Conservation (phyloP, 64 coral and sea anemone species). For the Orbicella faveolata region DNA sequence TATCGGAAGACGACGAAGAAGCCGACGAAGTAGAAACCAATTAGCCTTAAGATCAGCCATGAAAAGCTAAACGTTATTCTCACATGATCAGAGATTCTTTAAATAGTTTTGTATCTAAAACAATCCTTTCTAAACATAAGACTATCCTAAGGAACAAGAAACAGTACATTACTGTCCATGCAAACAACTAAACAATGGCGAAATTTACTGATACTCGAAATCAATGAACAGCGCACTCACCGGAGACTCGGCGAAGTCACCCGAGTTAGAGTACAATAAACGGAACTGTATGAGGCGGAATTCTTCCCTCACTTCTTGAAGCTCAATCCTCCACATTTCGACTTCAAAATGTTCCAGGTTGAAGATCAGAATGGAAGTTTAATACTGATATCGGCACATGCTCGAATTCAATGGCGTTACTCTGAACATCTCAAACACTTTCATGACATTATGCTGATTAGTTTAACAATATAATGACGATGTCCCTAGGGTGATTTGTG, state of each 20-base stretch:
- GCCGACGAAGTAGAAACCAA: too few relatives aligned
- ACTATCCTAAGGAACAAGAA: not conserved
- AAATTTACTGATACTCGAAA: constrained; percentile 8
- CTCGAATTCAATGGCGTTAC: constrained; percentile 1
- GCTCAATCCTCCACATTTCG: constrained; percentile 21
- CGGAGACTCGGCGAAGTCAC: constrained; percentile 39
- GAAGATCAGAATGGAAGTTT: not conserved
- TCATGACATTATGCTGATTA: not conserved
- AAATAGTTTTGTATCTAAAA: not conserved
- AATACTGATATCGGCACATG: not conserved
- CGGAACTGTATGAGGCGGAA: constrained; percentile 16
- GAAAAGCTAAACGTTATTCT: not conserved
- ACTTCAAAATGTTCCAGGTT: not conserved
- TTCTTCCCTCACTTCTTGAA: constrained; percentile 11
- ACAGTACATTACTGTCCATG: not conserved
- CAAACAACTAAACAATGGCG: constrained; percentile 1
- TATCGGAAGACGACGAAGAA: not conserved
- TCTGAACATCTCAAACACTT: not conserved
- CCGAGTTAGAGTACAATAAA: constrained; percentile 26
- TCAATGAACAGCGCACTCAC: not conserved
- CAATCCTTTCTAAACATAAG: too few relatives aligned
- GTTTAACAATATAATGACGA: not conserved
- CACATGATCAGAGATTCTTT: not conserved
- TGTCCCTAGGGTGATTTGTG: not conserved
- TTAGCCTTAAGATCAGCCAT: not conserved